Percentiles rank a stretch among this genome's conserved stretches.
Evolutionary conservation across 2,113 vertebrate species (phyloP).

Genomic region (Merops nubicus): DNA sequence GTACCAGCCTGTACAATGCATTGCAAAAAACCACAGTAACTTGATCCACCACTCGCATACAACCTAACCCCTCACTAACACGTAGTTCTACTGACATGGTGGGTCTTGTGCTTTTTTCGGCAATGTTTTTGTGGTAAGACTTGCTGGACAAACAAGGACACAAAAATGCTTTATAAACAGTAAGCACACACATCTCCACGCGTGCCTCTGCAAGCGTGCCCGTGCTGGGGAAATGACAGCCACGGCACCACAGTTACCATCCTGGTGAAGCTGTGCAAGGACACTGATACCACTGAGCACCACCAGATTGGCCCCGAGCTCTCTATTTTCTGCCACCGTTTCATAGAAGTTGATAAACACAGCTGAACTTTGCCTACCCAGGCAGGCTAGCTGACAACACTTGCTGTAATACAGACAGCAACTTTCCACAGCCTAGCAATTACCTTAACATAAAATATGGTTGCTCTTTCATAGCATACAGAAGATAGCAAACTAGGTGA

Average conservation of each 20-base stretch:
- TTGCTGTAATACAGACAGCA: neutral
- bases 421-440: neutral
- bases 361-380: neutral
- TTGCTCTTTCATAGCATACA: neutral
- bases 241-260: neutral
- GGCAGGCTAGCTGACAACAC: neutral
- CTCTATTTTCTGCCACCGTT: neutral
- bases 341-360: neutral
- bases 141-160: neutral
- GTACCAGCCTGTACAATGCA: neutral
- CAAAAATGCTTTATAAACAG: neutral
- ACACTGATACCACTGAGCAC: neutral
- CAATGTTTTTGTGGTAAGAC: neutral
- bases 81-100: rapidly evolving
- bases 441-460: neutral
- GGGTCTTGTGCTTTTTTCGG: neutral
- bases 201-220: neutral
- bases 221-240: neutral
- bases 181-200: neutral
- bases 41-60: neutral
- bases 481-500: neutral
- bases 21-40: neutral
- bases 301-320: neutral
- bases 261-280: rapidly evolving
- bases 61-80: neutral